Base-by-base conservation (phyloP, 92 coral and sea anemone species). In the Desmophyllum pertusum region DNA sequence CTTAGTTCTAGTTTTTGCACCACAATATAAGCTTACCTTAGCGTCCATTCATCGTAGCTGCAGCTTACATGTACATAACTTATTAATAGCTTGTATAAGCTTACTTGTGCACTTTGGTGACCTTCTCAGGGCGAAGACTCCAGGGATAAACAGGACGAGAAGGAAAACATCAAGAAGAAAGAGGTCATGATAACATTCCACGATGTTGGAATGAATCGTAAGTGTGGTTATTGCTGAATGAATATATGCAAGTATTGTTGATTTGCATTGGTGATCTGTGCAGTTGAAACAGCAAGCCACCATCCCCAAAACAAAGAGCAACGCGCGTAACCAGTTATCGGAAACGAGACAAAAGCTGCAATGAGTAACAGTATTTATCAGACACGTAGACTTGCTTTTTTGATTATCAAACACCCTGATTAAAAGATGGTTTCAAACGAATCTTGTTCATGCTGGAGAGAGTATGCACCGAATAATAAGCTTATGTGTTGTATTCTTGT, bases 131-230 rank as follows among this genome's bases (percentile, higher is more conserved):
- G 99, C 48, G 99, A 97, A 53, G 86, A 82, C 25, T 70, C 78
- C 33, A 93, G 91, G 78, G 93, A 94, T 19, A 91, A 91, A 69
- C 31, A 92, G 37, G 98, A 97, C 35, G 94, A 91, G 61, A 97
- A 94, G 75, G 99, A 94, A 65, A 95, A 97, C 59, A 90, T 85
- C 37, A 97, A 93, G 85, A 94, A 87, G 92, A 97, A 92, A 86
- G 98, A 97, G 57, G 95, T 94, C 33, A 79, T 97, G 93, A 81
- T 97, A 62, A 97, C 99, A 57, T 97, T 97, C 85, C 99, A 97
- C 67, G 99, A 97, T 90, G 86, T 97, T 27, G 99, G 99, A 41
- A 93, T 94, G 93, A 97, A 97, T 83, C 98, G 99, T 97, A 61
- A 84, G 87, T 84, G 53, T 19, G 30, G 51, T 69, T 50, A 7